Base-by-base conservation (phyloP, 2,888 invertebrate species). In the Eupithecia abbreviata region DNA sequence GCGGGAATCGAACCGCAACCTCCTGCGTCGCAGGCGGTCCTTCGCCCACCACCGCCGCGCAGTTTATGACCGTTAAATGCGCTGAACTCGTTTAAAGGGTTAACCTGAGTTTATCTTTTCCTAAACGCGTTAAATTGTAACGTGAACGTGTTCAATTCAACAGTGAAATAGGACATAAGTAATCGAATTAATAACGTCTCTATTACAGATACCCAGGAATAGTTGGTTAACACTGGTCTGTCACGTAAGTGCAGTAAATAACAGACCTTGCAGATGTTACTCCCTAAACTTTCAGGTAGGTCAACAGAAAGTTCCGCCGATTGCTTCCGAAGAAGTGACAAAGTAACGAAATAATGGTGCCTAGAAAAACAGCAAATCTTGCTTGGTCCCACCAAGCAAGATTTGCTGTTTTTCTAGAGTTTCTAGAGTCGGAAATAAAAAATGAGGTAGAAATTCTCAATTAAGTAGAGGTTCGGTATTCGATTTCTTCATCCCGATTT, bases 231-330 rank as follows among this genome's bases (percentile, higher is more conserved):
- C 69, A 69, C 47, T 49, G 47, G 12, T 69, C 47, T 47, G 69
- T 69, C 69, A 69, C 69, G 47, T 69, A 69, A 30, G 69, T 69
- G 47, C 69, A 69, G 69, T 69, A 69, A 69, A 69, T 69, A 13
- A 69, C 47, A 69, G 47, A 47, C 30, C 69, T 69, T 47, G 69
- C 69, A 69, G 69, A 47, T 69, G 47, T 69, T 47, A 30, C 69
- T 69, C 47, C 69, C 69, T n/a, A 68, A 69, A 69, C 69, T 69
- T 69, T 69, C 69, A 69, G 69, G 69, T 69, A 47, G 69, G 47
- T 45, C 18, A 45, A 45, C 47, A 30, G n/a, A 30, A 69, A 69
- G 69, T 69, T 69, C 47, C 68, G 45, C 5, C 69, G 45, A 69
- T 47, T 47, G 69, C 69, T 69, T 69, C n/a, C 18, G 47, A 69